Evolutionary conservation across 2,113 vertebrate species (phyloP), one percentile per base, ranked within the genome.

Genomic region (Epinephelus fuscoguttatus): DNA sequence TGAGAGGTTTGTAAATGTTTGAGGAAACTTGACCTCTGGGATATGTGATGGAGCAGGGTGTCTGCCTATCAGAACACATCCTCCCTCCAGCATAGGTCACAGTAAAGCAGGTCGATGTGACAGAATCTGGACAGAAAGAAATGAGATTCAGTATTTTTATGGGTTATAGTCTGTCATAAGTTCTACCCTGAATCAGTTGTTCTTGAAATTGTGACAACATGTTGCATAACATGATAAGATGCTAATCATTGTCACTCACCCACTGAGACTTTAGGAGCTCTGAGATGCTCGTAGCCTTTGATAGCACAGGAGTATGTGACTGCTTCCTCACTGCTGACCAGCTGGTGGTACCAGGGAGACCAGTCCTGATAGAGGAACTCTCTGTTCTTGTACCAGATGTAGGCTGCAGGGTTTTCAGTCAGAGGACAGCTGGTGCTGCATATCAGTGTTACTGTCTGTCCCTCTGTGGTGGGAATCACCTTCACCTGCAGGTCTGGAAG

Each of bases 31-130:
- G 10, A 75, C 72, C 72, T 75, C 15, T 75, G 4, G 57, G 57
- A 30, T 62, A 62, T 60, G 57, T 75, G 72, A 75, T 75, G 57
- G 72, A 62, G 56, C 72, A 75, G 57, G 45, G 45, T n/a, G 10
- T 40, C 56, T 80, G 45, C 1, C 25, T 27, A 50, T 56, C 56
- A 19, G 17, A 47, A 66, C 79, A 52, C 47, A 42, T 49, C 33
- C 67, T 72, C n/a, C 37, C 53, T 62, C 62, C 50, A 77, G 75
- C 75, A 63, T 80, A 72, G n/a, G 80, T 78, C 77, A 73, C 61
- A 50, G 56, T 87, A 55, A 63, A 61, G 69, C 81, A 87, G 81
- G 30, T 76, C 13, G 70, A 62, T 49, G 60, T 71, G 70, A 80
- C 77, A 53, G 76, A 84, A 68, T 23, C 67, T 45, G 23, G 27